Base-by-base conservation (phyloP, 2,797 vertebrate genomes). In the Cryptoprocta ferox region DNA sequence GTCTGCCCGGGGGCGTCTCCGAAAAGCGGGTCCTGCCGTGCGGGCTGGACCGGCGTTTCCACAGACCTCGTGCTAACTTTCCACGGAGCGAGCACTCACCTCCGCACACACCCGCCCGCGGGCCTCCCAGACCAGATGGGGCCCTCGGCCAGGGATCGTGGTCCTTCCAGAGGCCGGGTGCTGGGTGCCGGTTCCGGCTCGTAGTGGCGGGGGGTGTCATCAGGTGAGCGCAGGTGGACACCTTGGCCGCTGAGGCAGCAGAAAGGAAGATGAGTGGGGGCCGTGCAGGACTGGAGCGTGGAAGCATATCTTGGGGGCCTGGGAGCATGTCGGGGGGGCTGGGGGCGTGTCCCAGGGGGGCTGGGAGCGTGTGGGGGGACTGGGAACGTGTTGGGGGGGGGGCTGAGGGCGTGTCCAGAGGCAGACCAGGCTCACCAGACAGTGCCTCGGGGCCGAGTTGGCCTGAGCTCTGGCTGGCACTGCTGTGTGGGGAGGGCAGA, bases 71-170 rank as follows among this genome's bases (percentile, higher is more conserved):
- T 16, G 10, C 59, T 35, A 10, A 19, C 59, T 56, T 24, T 73
- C 37, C 0, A 4, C 3, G 3, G 14, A 59, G 19, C 61, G 42
- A 13, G 53, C 24, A 0, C 28, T 78, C 19, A 37, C 30, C 42
- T 73, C 53, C n/a, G 30, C 6, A 21, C 6, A 10, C 1, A 2
- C 1, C 50, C 39, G 11, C 19, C 3, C 35, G 42, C 1, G 9
- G 13, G 3, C 50, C 24, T 37, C 68, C 61, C 10, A 7, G 16
- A 5, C 28, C 30, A 56, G 59, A 65, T 19, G 6, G 12, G 48
- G 66, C 26, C 6, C 37, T 16, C 0, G 0, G 11, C 11, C 56
- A 32, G 63, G 56, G 35, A 19, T 18, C 2, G 2, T 5, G 15
- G 19, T 48, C 30, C 9, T 42, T 66, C 48, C n/a, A 16, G 32